Evolutionary conservation across 2,113 vertebrate species (phyloP).

Genomic region (Corythaixoides concolor): DNA sequence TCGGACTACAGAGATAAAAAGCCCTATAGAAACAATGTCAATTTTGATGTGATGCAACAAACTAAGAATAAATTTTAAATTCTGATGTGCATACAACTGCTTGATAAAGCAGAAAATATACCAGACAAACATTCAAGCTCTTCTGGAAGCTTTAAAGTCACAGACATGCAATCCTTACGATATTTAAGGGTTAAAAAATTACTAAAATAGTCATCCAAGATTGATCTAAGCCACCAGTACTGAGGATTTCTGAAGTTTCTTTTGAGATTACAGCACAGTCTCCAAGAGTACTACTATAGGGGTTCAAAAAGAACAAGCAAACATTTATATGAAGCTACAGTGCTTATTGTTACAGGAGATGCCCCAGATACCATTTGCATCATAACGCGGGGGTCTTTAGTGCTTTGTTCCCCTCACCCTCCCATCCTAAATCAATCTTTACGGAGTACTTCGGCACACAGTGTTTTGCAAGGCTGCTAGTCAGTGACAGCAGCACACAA

Average conservation of each 20-base stretch:
- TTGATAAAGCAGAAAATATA: neutral
- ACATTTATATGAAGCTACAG: neutral
- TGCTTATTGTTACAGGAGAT: neutral
- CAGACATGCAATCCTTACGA: neutral
- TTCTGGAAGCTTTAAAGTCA: neutral
- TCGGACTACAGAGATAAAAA: neutral
- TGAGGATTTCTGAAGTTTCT: neutral
- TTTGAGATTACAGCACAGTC: neutral
- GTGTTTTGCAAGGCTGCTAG: neutral
- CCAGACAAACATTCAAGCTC: neutral
- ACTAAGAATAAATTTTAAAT: neutral
- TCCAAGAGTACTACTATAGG: neutral
- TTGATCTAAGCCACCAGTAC: neutral
- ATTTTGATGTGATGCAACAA: neutral
- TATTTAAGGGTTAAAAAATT: neutral
- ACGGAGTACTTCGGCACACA: neutral
- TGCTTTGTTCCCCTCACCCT: neutral
- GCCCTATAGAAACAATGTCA: fast-evolving
- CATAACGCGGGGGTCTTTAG: neutral
- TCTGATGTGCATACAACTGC: neutral
- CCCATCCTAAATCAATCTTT: neutral
- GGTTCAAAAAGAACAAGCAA: neutral
- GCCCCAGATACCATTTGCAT: neutral
- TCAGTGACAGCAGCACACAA: neutral
- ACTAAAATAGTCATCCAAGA: neutral